These are phyloP conservation scores for Orestias chungarensis DNA, from an alignment of 2,797 vertebrate genomes.

Conservation along the genomic window DNA sequence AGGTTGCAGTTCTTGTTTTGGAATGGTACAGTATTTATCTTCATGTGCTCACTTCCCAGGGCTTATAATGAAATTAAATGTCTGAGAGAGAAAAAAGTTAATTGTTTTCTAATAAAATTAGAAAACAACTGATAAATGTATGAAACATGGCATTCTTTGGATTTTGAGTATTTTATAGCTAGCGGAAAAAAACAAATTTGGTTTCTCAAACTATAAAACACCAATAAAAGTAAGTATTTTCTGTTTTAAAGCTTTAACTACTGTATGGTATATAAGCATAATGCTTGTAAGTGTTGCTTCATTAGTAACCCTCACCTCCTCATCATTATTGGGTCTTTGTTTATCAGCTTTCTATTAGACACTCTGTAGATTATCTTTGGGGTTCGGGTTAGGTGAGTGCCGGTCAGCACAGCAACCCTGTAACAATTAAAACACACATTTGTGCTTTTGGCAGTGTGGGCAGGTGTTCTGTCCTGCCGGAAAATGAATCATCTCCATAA, in stretches of 20 bases:
- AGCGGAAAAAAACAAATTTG: no score
- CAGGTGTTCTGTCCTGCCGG: background rate
- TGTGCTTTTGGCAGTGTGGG: background rate
- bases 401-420: background rate
- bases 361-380: background rate
- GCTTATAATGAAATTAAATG: background rate
- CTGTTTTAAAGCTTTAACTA: no score
- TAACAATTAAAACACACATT: background rate
- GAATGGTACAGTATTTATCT: conserved; percentile 7
- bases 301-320: background rate
- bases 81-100: background rate
- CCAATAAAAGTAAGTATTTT: no score
- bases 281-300: background rate
- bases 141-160: background rate
- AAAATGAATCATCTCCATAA: background rate
- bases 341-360: background rate
- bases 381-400: background rate
- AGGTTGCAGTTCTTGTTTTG: conserved; percentile 41
- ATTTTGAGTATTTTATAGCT: background rate
- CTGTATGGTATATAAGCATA: background rate
- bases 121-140: background rate
- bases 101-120: background rate
- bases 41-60: background rate
- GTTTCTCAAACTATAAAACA: no score
- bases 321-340: background rate